These are phyloP conservation scores for Philereme transversata DNA, from an alignment of 2,888 invertebrate species.

Conservation along the genomic window DNA sequence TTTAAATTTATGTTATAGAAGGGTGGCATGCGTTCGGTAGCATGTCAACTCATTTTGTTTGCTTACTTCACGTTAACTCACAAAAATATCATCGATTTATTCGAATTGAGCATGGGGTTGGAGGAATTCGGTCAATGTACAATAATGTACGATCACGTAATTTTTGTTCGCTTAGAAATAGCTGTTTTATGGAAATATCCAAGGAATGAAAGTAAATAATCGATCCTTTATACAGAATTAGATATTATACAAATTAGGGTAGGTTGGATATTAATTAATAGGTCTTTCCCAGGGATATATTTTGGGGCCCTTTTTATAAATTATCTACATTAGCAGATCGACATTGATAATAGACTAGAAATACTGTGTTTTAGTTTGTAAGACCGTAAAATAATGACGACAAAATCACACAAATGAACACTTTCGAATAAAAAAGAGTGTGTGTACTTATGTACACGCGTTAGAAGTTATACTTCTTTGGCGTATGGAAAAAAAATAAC, in stretches of 20 bases:
- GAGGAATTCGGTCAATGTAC: constrained; percentile 34
- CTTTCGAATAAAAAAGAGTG: too few relatives aligned
- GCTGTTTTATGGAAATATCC: constrained; percentile 19
- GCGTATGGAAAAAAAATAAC: too few relatives aligned
- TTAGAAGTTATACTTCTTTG: too few relatives aligned
- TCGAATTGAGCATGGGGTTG: constrained; percentile 14
- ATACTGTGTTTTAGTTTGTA: too few relatives aligned
- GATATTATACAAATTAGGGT: neutral
- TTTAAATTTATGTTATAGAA: constrained; percentile 12
- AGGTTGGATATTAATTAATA: neutral
- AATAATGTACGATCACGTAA: constrained; percentile 20
- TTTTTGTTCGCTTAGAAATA: constrained; percentile 17
- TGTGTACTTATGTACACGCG: too few relatives aligned
- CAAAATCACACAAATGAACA: too few relatives aligned
- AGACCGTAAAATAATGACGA: too few relatives aligned
- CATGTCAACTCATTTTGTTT: constrained; percentile 22
- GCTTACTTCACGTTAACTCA: constrained; percentile 18
- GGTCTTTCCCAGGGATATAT: neutral
- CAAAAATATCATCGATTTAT: constrained; percentile 33
- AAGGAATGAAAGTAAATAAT: neutral
- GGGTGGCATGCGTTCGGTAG: constrained; percentile 20
- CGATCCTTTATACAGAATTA: neutral
- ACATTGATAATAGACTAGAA: too few relatives aligned
- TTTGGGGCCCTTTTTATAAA: neutral
- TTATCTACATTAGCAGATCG: neutral